Conservation (phyloP, 2,113 vertebrate genomes). For the Laterallus jamaicensis region DNA sequence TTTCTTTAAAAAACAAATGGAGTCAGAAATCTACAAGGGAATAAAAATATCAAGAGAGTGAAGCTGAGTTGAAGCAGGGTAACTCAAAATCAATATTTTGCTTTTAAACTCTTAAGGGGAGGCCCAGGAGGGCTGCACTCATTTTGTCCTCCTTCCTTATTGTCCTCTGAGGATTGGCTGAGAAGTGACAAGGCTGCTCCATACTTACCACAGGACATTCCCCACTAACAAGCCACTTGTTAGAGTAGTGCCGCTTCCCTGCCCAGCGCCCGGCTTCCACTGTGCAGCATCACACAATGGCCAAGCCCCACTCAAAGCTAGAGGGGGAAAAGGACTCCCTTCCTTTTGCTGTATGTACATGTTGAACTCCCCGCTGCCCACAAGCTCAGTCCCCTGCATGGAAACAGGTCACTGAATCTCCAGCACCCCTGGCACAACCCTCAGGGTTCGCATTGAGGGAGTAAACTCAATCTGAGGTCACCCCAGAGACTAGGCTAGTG, state of each 20-base stretch:
- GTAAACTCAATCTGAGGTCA: neutral
- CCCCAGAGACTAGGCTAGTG: neutral
- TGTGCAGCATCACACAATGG: neutral
- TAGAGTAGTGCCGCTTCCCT: constrained; percentile 61
- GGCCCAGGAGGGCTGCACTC: constrained; percentile 84
- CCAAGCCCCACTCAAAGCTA: neutral
- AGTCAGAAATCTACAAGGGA: constrained; percentile 82
- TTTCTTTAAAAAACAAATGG: constrained; percentile 80
- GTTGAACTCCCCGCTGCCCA: fast-evolving
- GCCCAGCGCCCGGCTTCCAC: neutral
- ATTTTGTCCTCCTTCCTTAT: constrained; percentile 81
- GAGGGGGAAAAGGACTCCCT: neutral
- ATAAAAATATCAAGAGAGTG: constrained; percentile 80
- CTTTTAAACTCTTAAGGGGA: constrained; percentile 89
- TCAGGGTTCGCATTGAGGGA: neutral
- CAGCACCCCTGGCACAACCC: neutral
- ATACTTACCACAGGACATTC: constrained; percentile 71
- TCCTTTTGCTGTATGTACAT: fast-evolving
- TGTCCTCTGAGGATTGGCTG: constrained; percentile 80
- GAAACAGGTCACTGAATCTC: neutral
- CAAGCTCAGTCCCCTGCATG: neutral
- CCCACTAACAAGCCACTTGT: constrained; percentile 80
- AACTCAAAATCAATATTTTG: constrained; percentile 92
- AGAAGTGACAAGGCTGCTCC: constrained; percentile 75
- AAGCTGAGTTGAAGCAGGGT: constrained; percentile 84